Evolutionary conservation across 2,888 invertebrate genomes (phyloP).

Genomic region (Ctena decussata): DNA sequence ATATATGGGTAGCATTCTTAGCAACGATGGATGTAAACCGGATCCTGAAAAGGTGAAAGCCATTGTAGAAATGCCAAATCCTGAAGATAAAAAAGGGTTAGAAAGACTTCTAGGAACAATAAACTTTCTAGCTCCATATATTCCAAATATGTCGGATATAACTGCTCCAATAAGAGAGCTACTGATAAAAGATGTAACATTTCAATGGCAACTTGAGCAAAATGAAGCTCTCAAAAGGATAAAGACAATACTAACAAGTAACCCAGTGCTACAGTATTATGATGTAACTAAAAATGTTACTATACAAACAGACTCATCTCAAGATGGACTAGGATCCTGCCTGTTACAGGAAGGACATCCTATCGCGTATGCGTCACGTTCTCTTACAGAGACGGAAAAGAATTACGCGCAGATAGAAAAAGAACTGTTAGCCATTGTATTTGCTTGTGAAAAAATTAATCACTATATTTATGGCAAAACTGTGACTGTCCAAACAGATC

Average conservation of each 20-base stretch:
- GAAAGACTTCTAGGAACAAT: conserved; percentile 41
- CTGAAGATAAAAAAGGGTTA: conserved; percentile 24
- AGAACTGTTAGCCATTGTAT: conserved; percentile 64
- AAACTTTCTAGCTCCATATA: conserved; percentile 37
- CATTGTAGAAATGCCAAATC: conserved; percentile 25
- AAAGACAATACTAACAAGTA: conserved; percentile 25
- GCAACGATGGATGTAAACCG: conserved; percentile 20
- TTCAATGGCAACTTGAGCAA: conserved; percentile 19
- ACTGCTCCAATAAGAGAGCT: conserved; percentile 37
- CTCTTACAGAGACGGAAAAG: conserved; percentile 53
- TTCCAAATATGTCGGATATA: conserved; percentile 40
- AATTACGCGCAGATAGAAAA: conserved; percentile 67
- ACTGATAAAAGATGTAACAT: conserved; percentile 16
- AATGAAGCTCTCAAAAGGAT: conserved; percentile 30
- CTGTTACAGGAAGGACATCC: conserved; percentile 29
- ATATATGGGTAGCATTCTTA: conserved; percentile 57
- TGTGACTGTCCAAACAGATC: conserved; percentile 49
- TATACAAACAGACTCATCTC: neutral
- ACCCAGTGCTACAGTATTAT: conserved; percentile 38
- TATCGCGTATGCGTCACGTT: conserved; percentile 62
- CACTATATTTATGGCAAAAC: conserved; percentile 51
- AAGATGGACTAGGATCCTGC: neutral
- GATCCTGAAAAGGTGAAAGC: conserved; percentile 40
- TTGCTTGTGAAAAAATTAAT: conserved; percentile 40
- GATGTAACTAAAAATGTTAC: conserved; percentile 29